Percentiles rank a stretch among this genome's conserved stretches.
Conservation (phyloP, 1,140 invertebrate species). For the Xylocopa sonorina region DNA sequence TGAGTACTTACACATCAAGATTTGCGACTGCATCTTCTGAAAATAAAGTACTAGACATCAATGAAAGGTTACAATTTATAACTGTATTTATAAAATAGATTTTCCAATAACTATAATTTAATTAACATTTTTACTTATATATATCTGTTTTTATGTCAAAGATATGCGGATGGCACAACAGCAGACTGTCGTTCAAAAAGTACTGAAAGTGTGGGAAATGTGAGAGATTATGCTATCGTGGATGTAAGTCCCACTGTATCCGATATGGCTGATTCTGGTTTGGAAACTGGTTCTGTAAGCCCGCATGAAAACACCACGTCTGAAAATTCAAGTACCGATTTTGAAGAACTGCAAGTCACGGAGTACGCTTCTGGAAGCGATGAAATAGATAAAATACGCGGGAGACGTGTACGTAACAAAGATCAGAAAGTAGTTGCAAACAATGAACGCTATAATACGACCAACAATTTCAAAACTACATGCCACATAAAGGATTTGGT, state of each 20-base stretch:
- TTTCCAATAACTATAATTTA: neutral
- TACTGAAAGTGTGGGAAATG: constrained; percentile 12
- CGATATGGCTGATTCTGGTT: constrained; percentile 83
- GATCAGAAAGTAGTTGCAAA: constrained; percentile 30
- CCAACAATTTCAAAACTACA: constrained; percentile 14
- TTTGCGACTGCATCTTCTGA: constrained; percentile 53
- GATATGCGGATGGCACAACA: constrained; percentile 51
- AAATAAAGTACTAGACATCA: constrained; percentile 50
- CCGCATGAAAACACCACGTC: constrained; percentile 80
- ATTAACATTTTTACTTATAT: constrained; percentile 19
- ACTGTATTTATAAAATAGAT: constrained; percentile 8
- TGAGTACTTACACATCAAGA: constrained; percentile 57
- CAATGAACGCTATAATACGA: constrained; percentile 33
- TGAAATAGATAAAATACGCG: constrained; percentile 75
- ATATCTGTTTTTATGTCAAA: constrained; percentile 39
- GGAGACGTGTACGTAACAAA: constrained; percentile 32
- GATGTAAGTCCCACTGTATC: constrained; percentile 64
- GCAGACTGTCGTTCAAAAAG: constrained; percentile 12
- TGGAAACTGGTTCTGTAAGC: constrained; percentile 83
- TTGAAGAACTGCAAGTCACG: constrained; percentile 82
- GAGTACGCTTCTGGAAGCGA: constrained; percentile 88
- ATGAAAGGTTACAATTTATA: constrained; percentile 59
- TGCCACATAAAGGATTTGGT: constrained; percentile 27
- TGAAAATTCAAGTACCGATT: constrained; percentile 78
- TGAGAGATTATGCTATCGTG: constrained; percentile 39